Percentiles rank a stretch among this genome's conserved stretches.
Conservation (phyloP, 2,888 invertebrate genomes). For the Pemphredon lugubris region DNA sequence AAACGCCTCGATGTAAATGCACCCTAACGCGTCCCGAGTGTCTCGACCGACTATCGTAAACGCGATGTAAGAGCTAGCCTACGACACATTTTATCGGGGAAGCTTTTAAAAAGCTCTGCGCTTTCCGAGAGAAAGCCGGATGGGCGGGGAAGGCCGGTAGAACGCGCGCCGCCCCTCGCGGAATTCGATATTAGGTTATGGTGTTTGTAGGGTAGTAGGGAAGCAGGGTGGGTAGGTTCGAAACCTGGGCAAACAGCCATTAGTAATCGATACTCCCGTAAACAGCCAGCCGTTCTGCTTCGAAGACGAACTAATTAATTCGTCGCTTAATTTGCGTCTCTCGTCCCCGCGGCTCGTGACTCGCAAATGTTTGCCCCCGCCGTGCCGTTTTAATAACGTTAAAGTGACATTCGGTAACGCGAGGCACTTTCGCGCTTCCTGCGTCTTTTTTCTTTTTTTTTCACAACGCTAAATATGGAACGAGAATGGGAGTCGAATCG, state of each 20-base stretch:
- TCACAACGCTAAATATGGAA: neutral
- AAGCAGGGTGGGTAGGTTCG: conserved; percentile 29
- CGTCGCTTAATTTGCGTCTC: conserved; percentile 38
- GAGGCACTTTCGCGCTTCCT: neutral
- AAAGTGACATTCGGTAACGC: neutral
- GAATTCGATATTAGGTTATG: conserved; percentile 44
- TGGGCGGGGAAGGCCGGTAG: too few species aligned
- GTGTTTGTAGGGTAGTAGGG: conserved; percentile 42
- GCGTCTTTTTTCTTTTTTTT: too few species aligned
- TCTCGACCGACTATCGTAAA: too few species aligned
- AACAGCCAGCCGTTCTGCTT: conserved; percentile 44
- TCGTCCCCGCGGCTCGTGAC: neutral
- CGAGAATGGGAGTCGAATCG: neutral
- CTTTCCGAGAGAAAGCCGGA: neutral
- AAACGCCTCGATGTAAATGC: too few species aligned
- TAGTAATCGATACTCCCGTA: conserved; percentile 64
- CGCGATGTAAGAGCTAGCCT: neutral
- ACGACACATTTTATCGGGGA: conserved; percentile 1
- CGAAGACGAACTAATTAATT: conserved; percentile 57
- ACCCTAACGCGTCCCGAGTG: too few species aligned
- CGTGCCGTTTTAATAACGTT: neutral
- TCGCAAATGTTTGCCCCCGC: conserved; percentile 20
- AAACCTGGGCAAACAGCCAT: conserved; percentile 56
- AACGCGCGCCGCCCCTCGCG: neutral
- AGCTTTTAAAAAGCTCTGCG: neutral